Conservation (phyloP, 2,113 vertebrate genomes). For the Centropus bengalensis region DNA sequence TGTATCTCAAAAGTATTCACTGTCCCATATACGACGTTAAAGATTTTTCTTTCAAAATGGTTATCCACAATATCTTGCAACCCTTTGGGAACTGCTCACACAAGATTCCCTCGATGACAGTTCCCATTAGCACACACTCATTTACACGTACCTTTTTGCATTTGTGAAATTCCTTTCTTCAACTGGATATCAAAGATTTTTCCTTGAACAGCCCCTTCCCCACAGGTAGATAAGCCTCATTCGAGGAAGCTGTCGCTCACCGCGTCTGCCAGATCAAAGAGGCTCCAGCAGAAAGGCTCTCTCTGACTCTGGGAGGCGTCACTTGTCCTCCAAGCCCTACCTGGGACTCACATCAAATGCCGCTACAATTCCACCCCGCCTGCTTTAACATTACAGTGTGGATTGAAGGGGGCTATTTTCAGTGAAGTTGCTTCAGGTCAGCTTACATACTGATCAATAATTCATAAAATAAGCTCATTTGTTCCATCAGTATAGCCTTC, state of each 20-base stretch:
- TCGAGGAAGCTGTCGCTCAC: constrained; percentile 46
- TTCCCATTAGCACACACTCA: constrained; percentile 65
- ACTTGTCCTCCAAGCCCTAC: background rate
- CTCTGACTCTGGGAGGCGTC: constrained; percentile 13
- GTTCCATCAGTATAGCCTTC: background rate
- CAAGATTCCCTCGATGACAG: constrained; percentile 48
- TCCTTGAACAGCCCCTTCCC: constrained; percentile 14
- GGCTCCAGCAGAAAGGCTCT: constrained; percentile 31
- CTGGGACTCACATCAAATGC: background rate
- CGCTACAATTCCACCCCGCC: background rate
- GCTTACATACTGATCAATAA: background rate
- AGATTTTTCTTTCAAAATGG: background rate
- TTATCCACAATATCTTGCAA: constrained; percentile 34
- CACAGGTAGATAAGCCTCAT: constrained; percentile 26
- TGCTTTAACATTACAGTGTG: background rate
- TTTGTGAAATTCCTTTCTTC: constrained; percentile 67
- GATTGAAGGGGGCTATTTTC: background rate
- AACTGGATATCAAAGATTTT: constrained; percentile 51
- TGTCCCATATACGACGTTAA: background rate
- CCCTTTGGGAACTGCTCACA: constrained; percentile 9
- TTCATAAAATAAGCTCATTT: background rate
- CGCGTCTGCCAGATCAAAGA: constrained; percentile 51
- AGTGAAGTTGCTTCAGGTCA: background rate
- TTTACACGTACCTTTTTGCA: constrained; percentile 25
- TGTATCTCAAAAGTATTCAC: background rate